These are phyloP conservation scores for Pao palembangensis DNA, from an alignment of 2,113 vertebrate genomes.

Conservation along the genomic window DNA sequence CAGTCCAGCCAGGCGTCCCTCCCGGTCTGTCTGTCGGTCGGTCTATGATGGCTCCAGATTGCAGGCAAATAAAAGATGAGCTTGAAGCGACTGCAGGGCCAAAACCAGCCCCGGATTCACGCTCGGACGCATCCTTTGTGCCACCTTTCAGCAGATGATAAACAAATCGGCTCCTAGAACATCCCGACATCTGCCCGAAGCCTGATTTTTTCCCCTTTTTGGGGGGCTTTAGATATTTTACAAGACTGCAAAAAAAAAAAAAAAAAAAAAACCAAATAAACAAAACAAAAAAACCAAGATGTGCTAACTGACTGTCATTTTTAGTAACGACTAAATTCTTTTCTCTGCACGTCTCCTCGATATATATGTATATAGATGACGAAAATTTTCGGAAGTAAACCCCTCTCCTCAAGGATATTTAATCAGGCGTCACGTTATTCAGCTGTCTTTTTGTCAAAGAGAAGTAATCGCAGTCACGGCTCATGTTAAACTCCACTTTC, in stretches of 20 bases:
- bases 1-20: slow-evolving; percentile 2
- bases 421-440: slow-evolving; percentile 9
- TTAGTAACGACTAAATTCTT: no score
- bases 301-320: no score
- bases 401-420: neutral
- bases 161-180: slow-evolving; percentile 64
- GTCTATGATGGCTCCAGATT: slow-evolving; percentile 55
- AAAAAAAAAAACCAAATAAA: no score
- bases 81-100: slow-evolving; percentile 46
- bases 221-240: neutral
- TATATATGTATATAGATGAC: neutral
- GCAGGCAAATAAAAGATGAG: slow-evolving; percentile 52
- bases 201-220: neutral
- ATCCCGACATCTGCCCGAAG: slow-evolving; percentile 75
- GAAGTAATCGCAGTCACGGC: slow-evolving; percentile 58
- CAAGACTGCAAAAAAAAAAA: no score
- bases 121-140: slow-evolving; percentile 86
- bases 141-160: slow-evolving; percentile 61
- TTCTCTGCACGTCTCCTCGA: neutral
- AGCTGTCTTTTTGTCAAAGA: slow-evolving; percentile 51
- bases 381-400: neutral
- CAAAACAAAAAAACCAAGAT: no score
- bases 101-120: slow-evolving; percentile 74
- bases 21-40: slow-evolving; percentile 9
- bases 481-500: slow-evolving; percentile 83